Evolutionary conservation across 2,797 vertebrate species (phyloP).

Genomic region (Gastrophryne carolinensis): DNA sequence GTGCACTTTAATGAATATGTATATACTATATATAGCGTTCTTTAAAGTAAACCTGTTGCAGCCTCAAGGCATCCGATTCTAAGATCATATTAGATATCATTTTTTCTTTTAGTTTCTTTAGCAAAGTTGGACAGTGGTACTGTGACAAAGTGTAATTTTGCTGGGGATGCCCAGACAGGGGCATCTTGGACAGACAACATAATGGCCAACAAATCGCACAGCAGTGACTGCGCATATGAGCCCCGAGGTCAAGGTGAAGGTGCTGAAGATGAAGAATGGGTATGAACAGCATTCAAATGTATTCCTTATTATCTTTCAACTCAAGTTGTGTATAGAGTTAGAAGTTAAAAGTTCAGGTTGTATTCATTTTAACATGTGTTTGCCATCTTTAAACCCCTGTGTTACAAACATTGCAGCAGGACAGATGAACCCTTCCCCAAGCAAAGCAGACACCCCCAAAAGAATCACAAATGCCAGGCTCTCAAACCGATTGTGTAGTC

Average conservation of each 20-base stretch:
- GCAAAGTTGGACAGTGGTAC: conserved; percentile 79
- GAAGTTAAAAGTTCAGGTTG: no score
- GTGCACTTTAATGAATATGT: no score
- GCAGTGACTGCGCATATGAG: conserved; percentile 4
- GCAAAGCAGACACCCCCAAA: not conserved
- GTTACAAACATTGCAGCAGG: not conserved
- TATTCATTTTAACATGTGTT: no score
- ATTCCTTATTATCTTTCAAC: no score
- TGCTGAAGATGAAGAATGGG: conserved; percentile 85
- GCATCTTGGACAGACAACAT: conserved; percentile 88
- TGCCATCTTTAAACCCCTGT: not conserved
- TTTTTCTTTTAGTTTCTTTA: conserved; percentile 73
- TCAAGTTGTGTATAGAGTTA: no score
- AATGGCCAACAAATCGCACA: conserved; percentile 73
- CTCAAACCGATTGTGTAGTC: no score
- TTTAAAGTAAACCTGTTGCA: no score
- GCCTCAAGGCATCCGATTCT: no score
- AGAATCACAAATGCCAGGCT: no score
- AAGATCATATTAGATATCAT: no score
- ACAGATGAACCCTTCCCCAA: not conserved
- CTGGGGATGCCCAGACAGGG: conserved; percentile 77
- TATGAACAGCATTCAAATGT: conserved; percentile 56
- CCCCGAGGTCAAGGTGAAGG: conserved; percentile 68
- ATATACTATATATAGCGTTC: no score
- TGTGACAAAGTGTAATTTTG: conserved; percentile 86